Conservation (phyloP, 2,888 invertebrate genomes). For the Habroteleia sp. region DNA sequence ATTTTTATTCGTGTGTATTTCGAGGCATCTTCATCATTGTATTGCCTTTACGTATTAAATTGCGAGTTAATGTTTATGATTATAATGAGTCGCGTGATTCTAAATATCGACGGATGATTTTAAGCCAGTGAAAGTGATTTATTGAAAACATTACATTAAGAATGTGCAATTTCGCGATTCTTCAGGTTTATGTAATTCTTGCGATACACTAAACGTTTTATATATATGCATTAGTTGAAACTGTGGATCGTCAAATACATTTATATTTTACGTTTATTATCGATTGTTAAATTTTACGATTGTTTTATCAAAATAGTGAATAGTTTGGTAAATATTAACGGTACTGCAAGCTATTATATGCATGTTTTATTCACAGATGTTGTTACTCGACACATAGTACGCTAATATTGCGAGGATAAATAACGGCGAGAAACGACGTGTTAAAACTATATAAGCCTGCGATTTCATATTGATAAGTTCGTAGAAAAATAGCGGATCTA, state of each 20-base stretch:
- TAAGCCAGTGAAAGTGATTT: constrained; percentile 29
- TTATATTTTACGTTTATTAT: constrained; percentile 46
- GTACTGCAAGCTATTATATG: constrained; percentile 27
- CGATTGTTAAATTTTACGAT: constrained; percentile 61
- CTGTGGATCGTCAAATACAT: constrained; percentile 22
- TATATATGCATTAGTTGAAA: no score
- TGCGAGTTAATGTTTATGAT: constrained; percentile 23
- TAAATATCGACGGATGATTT: constrained; percentile 28
- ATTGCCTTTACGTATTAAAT: not conserved
- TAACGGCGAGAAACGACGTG: constrained; percentile 21
- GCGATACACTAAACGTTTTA: constrained; percentile 13
- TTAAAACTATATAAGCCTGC: constrained; percentile 36
- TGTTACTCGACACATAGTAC: constrained; percentile 41
- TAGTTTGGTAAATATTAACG: constrained; percentile 40
- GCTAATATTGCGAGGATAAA: constrained; percentile 30
- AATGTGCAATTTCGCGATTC: constrained; percentile 17
- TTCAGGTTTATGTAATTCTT: constrained; percentile 24
- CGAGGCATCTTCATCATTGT: no score
- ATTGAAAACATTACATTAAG: constrained; percentile 9
- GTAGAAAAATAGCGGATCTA: not conserved
- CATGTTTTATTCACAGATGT: constrained; percentile 23
- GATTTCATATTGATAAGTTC: constrained; percentile 41
- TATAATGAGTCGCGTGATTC: constrained; percentile 5
- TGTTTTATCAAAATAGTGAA: constrained; percentile 56
- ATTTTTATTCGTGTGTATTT: no score